Evolutionary conservation across 2,797 vertebrate species (phyloP), one percentile per base, ranked within the genome.

Genomic region (Fundulus diaphanus): DNA sequence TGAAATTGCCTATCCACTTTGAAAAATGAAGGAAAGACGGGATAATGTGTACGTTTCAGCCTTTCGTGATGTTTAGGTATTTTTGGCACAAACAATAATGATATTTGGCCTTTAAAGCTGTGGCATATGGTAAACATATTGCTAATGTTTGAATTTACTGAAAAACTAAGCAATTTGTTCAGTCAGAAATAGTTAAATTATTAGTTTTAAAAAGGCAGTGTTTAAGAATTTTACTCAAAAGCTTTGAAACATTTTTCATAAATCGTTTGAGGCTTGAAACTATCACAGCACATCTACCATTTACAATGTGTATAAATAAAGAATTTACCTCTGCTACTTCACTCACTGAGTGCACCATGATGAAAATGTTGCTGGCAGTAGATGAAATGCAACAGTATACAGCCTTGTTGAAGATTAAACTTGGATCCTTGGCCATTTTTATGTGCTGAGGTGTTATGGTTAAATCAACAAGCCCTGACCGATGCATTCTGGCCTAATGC

Each of bases 401-500:
- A 22, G 72, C 51, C 72, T 79, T 77, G 81, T 84, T 89, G 78
- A 88, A 92, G 78, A 88, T 92, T 87, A 90, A 90, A 90, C 85
- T 75, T 11, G 33, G 74, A 85, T 86, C 86, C 83, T 72, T 81
- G 80, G 83, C 77, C 82, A 72, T 88, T 89, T 92, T 88, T 85
- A 86, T 77, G 85, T 82, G 83, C 85, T 63, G 76, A 85, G 87
- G 88, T 85, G 88, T 92, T 91, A 86, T 88, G 85, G 89, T 90
- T 92, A 91, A 92, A 92, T 91, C 90, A 91, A 91, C 92, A 92
- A 84, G 87, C 85, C 68, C 82, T 85, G 86, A 89, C 92, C 89
- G 90, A 90, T 87, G 70, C 67, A 68, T 86, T 80, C 79, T 72
- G 87, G 87, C 85, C 78, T 27, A 84, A 86, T 87, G 91, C 90